Percentiles rank a stretch among this genome's conserved stretches.
Conservation (phyloP, 1,140 invertebrate genomes). For the Eurosta solidaginis region DNA sequence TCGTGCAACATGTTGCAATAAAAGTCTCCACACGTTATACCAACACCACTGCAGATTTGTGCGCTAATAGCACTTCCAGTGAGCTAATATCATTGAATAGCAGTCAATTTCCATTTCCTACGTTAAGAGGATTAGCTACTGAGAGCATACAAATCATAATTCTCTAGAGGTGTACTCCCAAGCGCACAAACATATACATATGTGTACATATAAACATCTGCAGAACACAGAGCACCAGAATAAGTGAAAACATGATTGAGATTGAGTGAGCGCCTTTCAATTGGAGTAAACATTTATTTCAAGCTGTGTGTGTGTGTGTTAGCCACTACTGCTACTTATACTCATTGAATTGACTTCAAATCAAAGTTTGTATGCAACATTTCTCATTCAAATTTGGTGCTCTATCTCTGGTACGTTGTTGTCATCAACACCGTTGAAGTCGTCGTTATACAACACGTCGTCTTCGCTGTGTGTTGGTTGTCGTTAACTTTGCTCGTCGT, state of each 20-base stretch:
- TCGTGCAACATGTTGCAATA: background rate
- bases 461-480: background rate
- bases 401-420: background rate
- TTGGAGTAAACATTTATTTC: background rate
- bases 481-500: slow-evolving; percentile 33
- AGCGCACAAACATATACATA: background rate
- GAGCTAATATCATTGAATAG: background rate
- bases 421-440: too few species aligned
- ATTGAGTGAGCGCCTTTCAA: background rate
- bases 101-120: background rate
- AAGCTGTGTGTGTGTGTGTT: background rate
- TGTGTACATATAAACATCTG: background rate
- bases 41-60: background rate
- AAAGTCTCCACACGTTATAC: background rate
- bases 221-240: background rate
- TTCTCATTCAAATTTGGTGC: background rate
- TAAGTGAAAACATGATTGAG: background rate
- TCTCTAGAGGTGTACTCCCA: background rate
- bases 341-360: background rate
- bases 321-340: background rate
- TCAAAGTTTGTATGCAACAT: background rate
- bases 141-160: too few species aligned
- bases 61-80: background rate
- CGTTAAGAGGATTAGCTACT: background rate
- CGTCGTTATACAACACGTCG: too few species aligned